These are phyloP conservation scores for Polietes domitor DNA, from an alignment of 2,888 invertebrate species.

Conservation along the genomic window DNA sequence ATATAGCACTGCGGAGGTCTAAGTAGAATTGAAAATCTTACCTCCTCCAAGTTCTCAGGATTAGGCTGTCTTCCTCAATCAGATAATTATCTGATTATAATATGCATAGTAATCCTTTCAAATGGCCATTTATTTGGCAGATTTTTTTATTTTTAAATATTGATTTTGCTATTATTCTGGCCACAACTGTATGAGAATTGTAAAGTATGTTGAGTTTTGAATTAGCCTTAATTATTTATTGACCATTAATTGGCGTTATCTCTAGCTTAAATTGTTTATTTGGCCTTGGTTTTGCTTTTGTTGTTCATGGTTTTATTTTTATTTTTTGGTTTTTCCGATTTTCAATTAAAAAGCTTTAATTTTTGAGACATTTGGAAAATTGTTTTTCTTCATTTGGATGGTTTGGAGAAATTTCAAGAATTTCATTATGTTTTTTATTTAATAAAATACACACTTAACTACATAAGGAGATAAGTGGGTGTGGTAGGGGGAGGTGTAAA, in stretches of 20 bases:
- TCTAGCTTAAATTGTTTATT: constrained; percentile 26
- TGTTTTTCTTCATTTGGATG: constrained; percentile 2
- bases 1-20: too few species aligned
- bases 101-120: too few species aligned
- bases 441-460: constrained; percentile 40
- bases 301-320: not conserved
- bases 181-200: constrained; percentile 12
- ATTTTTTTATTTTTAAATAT: too few species aligned
- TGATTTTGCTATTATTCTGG: not conserved
- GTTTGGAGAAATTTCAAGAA: constrained; percentile 15
- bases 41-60: too few species aligned
- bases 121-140: too few species aligned
- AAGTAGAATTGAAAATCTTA: too few species aligned
- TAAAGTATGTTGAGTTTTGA: not conserved
- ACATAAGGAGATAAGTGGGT: not conserved
- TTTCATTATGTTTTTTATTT: constrained; percentile 1
- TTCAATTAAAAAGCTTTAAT: constrained; percentile 27
- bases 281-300: constrained; percentile 30
- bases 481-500: not conserved
- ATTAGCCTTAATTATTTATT: constrained; percentile 42
- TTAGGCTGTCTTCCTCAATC: too few species aligned
- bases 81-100: too few species aligned
- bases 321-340: not conserved
- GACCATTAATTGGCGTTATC: constrained; percentile 40
- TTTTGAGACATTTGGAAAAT: constrained; percentile 22